A percentile compares a stretch with the other conserved stretches of the same genome.
phyloP scores from a whole-genome alignment of 2,113 vertebrate genomes.

The Corydoras maculifer region DNA sequence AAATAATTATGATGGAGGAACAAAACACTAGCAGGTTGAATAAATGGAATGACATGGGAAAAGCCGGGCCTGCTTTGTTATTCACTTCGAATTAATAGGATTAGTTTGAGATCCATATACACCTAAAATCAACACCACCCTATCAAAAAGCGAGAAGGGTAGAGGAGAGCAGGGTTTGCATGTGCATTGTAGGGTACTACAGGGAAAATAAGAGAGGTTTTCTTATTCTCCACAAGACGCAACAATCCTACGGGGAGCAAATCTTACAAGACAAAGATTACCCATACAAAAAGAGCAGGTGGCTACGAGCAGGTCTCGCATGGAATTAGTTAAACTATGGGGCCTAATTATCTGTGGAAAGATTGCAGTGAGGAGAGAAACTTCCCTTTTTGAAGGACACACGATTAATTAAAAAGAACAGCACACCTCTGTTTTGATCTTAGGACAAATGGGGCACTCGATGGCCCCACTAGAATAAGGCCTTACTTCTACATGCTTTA shows the following conservation, averaged over 20 bases:
- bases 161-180: neutral
- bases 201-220: conserved; percentile 52
- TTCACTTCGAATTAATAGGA: conserved; percentile 96
- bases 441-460: conserved; percentile 51
- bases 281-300: conserved; percentile 63
- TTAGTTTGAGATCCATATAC: conserved; percentile 71
- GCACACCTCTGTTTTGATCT: conserved; percentile 61
- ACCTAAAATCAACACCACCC: conserved; percentile 57
- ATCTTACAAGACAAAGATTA: conserved; percentile 70
- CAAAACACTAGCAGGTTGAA: conserved; percentile 91
- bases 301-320: conserved; percentile 44
- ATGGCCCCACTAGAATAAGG: conserved; percentile 46
- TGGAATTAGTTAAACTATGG: conserved; percentile 58
- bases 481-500: conserved; percentile 52
- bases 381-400: conserved; percentile 69
- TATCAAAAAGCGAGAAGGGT: conserved; percentile 32
- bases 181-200: conserved; percentile 24
- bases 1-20: conserved; percentile 97
- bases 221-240: conserved; percentile 57
- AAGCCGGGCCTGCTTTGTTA: conserved; percentile 89
- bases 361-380: conserved; percentile 47
- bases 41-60: conserved; percentile 86
- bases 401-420: conserved; percentile 70
- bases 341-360: conserved; percentile 67
- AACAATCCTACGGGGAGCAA: conserved; percentile 54